Base-by-base conservation (phyloP, 92 coral and sea anemone species). In the Epizoanthus scotinus region DNA sequence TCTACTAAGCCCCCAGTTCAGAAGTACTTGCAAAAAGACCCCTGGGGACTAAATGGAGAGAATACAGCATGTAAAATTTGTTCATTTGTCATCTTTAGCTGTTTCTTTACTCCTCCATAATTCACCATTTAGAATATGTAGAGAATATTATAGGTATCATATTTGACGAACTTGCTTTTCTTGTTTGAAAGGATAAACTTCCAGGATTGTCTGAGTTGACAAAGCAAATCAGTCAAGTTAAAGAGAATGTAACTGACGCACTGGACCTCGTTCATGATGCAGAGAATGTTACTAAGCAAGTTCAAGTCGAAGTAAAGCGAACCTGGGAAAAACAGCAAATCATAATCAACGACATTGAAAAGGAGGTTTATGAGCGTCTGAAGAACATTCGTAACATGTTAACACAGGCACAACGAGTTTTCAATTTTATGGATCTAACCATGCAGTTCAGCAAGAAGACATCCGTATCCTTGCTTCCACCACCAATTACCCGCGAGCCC, bases 181-280 rank as follows among this genome's bases (percentile, higher is more conserved):
- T 14, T 63, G 2, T 29, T 58, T 13, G 12, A 57, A 56, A 74
- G 80, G 80, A 74, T 31, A 74, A 74, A 65, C 80, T 75, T 22
- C 81, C 81, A 12, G 81, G 69, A 40, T 75, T 75, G 47, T 75
- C 81, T 5, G 81, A 75, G 20, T 75, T 75, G 49, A 60, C 55
- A 40, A 68, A 75, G 67, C 67, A 57, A 21, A 75, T 75, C 44
- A 2, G 21, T 29, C 67, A 60, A 10, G 61, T 75, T 34, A 75
- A 59, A 8, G 59, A 58, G 67, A 75, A 75, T 60, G 68, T 75
- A 36, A 75, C 55, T 7, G 81, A 75, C 29, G 68, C 68, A 12
- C 61, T 53, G 57, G 55, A 59, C 26, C 54, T 75, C 19, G 81
- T 75, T 4, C 67, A 75, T 60, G 68, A 75, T 57, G 56, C 81